A percentile compares a stretch with the other conserved stretches of the same genome.
Conservation (phyloP, 1,140 invertebrate genomes). For the Rhopalosiphum padi region DNA sequence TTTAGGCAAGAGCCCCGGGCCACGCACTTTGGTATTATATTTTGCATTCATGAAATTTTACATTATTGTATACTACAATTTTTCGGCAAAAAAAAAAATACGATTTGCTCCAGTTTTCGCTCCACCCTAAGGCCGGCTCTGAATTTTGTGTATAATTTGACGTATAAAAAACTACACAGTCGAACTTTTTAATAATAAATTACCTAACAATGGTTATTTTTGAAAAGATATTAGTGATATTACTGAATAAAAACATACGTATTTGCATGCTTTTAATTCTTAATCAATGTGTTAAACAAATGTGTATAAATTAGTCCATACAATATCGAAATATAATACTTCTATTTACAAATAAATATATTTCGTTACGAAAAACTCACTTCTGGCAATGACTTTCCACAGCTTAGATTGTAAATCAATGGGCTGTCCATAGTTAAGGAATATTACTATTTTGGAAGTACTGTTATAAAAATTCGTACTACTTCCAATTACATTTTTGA, state of each 20-base stretch:
- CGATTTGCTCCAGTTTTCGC: too few relatives aligned
- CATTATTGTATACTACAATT: too few relatives aligned
- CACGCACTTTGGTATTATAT: too few relatives aligned
- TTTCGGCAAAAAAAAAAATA: too few relatives aligned
- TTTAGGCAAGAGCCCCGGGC: too few relatives aligned
- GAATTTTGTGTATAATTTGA: neutral
- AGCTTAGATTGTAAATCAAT: conserved; percentile 92
- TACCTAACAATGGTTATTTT: neutral
- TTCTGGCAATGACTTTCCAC: conserved; percentile 95
- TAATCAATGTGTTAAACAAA: neutral
- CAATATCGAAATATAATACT: neutral
- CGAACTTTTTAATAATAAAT: neutral
- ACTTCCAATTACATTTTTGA: neutral
- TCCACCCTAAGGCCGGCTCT: too few relatives aligned
- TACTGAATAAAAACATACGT: neutral
- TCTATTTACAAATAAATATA: neutral
- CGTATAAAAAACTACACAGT: neutral
- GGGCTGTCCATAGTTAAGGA: neutral
- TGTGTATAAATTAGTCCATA: neutral
- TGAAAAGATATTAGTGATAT: neutral
- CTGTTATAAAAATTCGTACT: neutral
- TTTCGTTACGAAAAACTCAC: conserved; percentile 70
- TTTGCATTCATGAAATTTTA: too few relatives aligned
- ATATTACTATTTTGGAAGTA: neutral
- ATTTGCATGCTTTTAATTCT: neutral